These are phyloP conservation scores for Trypoxylon attenuatum DNA, from an alignment of 2,888 invertebrate species.

Conservation along the genomic window DNA sequence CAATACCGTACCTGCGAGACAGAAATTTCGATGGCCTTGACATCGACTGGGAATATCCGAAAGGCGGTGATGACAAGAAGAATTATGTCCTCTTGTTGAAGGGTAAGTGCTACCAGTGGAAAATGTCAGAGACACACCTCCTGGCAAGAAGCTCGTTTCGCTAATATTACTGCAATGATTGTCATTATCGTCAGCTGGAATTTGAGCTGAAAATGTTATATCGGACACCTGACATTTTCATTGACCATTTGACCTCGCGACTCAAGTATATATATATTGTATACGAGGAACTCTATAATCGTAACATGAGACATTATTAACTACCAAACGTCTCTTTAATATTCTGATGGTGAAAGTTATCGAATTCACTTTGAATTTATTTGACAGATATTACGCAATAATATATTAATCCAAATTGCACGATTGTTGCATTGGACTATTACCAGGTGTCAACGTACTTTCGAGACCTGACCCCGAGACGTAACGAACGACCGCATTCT, in stretches of 20 bases:
- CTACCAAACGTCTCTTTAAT: too few relatives aligned
- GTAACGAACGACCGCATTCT: too few relatives aligned
- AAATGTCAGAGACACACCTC: slow-evolving; percentile 13
- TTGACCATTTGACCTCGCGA: neutral
- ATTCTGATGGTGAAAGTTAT: too few relatives aligned
- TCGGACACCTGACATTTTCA: slow-evolving; percentile 20
- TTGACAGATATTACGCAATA: too few relatives aligned
- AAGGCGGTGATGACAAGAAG: slow-evolving; percentile 93
- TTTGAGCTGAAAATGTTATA: slow-evolving; percentile 1
- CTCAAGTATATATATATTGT: neutral
- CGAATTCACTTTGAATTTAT: too few relatives aligned
- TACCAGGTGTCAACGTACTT: too few relatives aligned
- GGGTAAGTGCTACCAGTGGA: slow-evolving; percentile 76
- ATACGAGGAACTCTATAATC: too few relatives aligned
- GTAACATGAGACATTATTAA: too few relatives aligned
- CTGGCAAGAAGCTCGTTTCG: slow-evolving; percentile 8
- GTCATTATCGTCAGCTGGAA: slow-evolving; percentile 6
- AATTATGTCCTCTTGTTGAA: slow-evolving; percentile 92
- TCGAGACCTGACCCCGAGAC: too few relatives aligned
- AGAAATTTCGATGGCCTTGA: slow-evolving; percentile 92
- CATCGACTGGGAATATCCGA: slow-evolving; percentile 95
- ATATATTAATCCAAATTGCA: too few relatives aligned
- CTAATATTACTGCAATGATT: too few relatives aligned
- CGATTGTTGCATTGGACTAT: too few relatives aligned
- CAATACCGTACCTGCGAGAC: slow-evolving; percentile 91